Conservation (phyloP, 2,888 invertebrate species). For the Torymus auratus region DNA sequence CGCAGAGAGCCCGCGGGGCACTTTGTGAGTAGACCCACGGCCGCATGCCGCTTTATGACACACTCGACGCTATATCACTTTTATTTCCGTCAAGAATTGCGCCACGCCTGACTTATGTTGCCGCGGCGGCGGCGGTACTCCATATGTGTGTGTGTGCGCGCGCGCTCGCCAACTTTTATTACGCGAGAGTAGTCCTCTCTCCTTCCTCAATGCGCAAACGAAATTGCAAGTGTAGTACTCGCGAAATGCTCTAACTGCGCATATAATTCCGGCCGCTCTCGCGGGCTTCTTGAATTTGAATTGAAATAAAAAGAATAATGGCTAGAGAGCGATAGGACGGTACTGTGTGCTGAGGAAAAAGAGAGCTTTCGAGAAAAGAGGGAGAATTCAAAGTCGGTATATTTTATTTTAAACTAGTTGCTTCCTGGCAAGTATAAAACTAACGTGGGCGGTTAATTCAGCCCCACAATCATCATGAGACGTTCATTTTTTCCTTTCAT, state of each 20-base stretch:
- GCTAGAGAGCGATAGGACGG: too few species aligned
- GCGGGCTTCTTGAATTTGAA: too few species aligned
- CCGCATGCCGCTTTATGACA: conserved; percentile 38
- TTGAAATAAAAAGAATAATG: too few species aligned
- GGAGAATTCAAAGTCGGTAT: too few species aligned
- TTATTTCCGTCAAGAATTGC: conserved; percentile 47
- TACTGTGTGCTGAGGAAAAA: too few species aligned
- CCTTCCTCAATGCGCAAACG: conserved; percentile 2
- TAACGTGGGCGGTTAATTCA: too few species aligned
- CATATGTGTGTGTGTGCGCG: not conserved
- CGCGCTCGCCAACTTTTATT: conserved; percentile 30
- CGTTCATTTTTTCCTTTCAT: too few species aligned
- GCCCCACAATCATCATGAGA: too few species aligned
- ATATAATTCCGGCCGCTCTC: not conserved
- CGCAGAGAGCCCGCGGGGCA: not conserved
- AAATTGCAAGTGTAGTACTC: conserved; percentile 18
- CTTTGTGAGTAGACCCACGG: not conserved
- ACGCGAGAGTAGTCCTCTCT: not conserved
- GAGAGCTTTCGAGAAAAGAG: too few species aligned
- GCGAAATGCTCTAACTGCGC: conserved; percentile 17
- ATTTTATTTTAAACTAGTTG: too few species aligned
- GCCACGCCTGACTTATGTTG: conserved; percentile 11
- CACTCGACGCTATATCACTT: conserved; percentile 36
- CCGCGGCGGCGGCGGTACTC: not conserved
- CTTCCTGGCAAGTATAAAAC: too few species aligned